Conservation (phyloP, 1,140 invertebrate species). For the Rhopalosiphum maidis region DNA sequence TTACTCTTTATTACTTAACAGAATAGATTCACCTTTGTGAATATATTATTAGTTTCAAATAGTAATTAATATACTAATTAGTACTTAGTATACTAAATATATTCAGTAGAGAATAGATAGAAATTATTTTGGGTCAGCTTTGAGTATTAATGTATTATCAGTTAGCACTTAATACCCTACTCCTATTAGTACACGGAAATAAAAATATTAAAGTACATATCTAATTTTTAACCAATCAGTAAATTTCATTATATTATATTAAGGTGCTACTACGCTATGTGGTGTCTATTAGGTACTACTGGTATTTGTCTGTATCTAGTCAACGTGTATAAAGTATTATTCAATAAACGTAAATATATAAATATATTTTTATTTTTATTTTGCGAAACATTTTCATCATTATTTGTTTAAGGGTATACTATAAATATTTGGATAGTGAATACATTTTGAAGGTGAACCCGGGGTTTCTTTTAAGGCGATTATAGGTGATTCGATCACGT, state of each 20-base stretch:
- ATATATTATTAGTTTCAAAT: background rate
- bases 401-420: background rate
- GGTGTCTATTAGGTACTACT: no score
- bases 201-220: background rate
- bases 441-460: background rate
- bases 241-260: no score
- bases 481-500: background rate
- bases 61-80: background rate
- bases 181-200: background rate
- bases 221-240: no score
- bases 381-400: background rate
- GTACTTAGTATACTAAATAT: background rate
- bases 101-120: background rate
- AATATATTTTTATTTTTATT: no score
- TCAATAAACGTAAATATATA: background rate
- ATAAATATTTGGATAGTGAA: background rate
- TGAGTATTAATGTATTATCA: background rate
- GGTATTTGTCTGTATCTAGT: no score
- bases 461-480: background rate
- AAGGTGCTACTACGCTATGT: no score
- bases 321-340: background rate
- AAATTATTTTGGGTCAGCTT: background rate
- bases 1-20: background rate
- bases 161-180: background rate
- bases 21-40: background rate